These are phyloP conservation scores for Actinemys pallida DNA, from an alignment of 2,113 vertebrate genomes.

Conservation along the genomic window DNA sequence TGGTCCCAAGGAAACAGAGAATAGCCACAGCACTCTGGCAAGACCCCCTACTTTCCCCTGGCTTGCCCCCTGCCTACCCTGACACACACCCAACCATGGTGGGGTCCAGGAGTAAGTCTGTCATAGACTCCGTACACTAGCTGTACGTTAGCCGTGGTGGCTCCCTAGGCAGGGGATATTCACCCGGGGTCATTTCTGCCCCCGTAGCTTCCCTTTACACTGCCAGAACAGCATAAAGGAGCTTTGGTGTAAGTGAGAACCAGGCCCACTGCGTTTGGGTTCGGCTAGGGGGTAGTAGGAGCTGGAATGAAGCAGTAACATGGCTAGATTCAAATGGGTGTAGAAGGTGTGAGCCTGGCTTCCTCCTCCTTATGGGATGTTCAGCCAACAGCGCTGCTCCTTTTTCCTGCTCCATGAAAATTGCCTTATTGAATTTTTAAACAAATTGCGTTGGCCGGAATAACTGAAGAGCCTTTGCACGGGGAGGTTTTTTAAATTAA, in stretches of 20 bases:
- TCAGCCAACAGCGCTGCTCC: conserved; percentile 28
- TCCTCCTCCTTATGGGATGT: conserved; percentile 18
- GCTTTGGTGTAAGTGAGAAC: neutral
- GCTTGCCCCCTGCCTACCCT: neutral
- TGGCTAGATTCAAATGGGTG: neutral
- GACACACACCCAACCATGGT: neutral
- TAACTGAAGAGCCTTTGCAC: conserved; percentile 73
- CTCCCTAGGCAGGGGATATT: neutral
- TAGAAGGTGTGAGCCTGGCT: neutral
- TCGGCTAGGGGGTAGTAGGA: neutral
- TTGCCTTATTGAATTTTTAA: conserved; percentile 82
- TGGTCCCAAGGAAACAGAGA: neutral
- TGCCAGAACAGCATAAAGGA: neutral
- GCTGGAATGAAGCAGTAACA: neutral
- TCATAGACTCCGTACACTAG: neutral
- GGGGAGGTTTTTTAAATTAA: conserved; percentile 72
- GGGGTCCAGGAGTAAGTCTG: neutral
- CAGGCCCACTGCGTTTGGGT: neutral
- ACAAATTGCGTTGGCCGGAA: conserved; percentile 77
- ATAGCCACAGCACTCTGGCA: neutral
- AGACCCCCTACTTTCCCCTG: neutral
- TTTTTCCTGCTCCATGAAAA: conserved; percentile 73
- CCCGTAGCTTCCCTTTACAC: neutral
- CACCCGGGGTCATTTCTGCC: neutral
- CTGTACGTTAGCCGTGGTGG: neutral